Percentiles rank a stretch among this genome's conserved stretches.
These are phyloP conservation scores for Pasiphila rectangulata DNA, from an alignment of 2,888 invertebrate species.

Conservation along the genomic window DNA sequence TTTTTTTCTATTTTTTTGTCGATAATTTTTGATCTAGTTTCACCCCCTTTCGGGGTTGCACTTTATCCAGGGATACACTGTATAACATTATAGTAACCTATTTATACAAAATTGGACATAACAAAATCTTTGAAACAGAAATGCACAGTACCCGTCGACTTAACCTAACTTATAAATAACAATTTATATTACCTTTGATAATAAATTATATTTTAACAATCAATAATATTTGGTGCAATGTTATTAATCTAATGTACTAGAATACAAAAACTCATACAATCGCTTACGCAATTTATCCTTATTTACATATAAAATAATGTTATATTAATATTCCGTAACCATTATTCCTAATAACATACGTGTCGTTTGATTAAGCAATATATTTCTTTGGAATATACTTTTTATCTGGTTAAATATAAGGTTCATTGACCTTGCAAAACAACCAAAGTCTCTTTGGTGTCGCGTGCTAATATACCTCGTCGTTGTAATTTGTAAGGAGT, in stretches of 20 bases:
- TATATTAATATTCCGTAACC: conserved; percentile 27
- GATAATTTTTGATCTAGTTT: too few relatives aligned
- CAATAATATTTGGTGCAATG: conserved; percentile 55
- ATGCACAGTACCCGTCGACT: conserved; percentile 80
- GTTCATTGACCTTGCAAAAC: conserved; percentile 14
- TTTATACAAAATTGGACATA: conserved; percentile 76
- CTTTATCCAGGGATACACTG: too few relatives aligned
- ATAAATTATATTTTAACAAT: conserved; percentile 14
- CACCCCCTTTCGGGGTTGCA: too few relatives aligned
- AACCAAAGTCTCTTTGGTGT: conserved; percentile 36
- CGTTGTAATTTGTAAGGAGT: conserved; percentile 67
- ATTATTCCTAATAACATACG: conserved; percentile 30
- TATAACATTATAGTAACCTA: conserved; percentile 43
- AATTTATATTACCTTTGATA: conserved; percentile 19
- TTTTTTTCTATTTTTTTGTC: too few relatives aligned
- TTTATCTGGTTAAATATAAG: conserved; percentile 10
- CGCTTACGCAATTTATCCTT: conserved; percentile 10
- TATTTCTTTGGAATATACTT: conserved; percentile 2
- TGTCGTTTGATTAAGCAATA: conserved; percentile 46
- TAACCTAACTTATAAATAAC: conserved; percentile 40
- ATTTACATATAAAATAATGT: conserved; percentile 15
- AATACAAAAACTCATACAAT: conserved; percentile 16
- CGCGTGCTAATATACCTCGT: conserved; percentile 47
- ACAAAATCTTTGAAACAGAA: conserved; percentile 56
- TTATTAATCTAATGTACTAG: conserved; percentile 44